Conservation (phyloP, 2,797 vertebrate species). For the Poeciliopsis gracilis region DNA sequence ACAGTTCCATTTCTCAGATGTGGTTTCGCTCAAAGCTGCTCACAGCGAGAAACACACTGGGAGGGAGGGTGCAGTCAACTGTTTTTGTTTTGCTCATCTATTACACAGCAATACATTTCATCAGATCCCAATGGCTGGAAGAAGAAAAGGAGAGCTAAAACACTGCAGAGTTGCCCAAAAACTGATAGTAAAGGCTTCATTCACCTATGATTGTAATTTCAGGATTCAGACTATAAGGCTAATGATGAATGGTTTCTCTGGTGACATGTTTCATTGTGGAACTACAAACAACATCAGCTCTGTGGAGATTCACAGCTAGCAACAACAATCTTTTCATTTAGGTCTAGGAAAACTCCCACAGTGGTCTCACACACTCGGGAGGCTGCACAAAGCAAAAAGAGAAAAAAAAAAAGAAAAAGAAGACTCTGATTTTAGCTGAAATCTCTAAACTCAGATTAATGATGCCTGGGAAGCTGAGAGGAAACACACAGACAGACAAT, state of each 20-base stretch:
- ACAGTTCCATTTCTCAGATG: conserved; percentile 35
- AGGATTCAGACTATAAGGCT: neutral
- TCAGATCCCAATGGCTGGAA: conserved; percentile 20
- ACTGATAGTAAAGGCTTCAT: neutral
- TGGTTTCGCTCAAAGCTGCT: conserved; percentile 56
- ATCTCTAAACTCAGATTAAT: conserved; percentile 53
- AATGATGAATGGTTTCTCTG: conserved; percentile 4
- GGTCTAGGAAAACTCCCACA: conserved; percentile 25
- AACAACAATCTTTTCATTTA: conserved; percentile 17
- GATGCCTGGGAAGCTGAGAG: conserved; percentile 53
- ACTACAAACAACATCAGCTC: conserved; percentile 17
- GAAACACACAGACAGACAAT: conserved; percentile 52
- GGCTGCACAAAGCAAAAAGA: conserved; percentile 23
- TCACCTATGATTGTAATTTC: neutral
- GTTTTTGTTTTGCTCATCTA: conserved; percentile 53
- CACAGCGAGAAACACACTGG: conserved; percentile 47
- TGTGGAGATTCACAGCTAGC: conserved; percentile 21
- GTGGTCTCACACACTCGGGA: conserved; percentile 6
- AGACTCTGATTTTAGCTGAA: conserved; percentile 24
- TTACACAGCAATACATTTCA: conserved; percentile 44
- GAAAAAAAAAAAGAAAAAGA: conserved; percentile 14
- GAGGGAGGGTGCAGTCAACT: conserved; percentile 39
- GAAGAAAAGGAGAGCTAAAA: conserved; percentile 8
- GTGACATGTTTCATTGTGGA: neutral
- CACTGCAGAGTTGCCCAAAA: neutral